phyloP scores from a whole-genome alignment of 2,888 invertebrate genomes.

The Asteroscopus sphinx region DNA sequence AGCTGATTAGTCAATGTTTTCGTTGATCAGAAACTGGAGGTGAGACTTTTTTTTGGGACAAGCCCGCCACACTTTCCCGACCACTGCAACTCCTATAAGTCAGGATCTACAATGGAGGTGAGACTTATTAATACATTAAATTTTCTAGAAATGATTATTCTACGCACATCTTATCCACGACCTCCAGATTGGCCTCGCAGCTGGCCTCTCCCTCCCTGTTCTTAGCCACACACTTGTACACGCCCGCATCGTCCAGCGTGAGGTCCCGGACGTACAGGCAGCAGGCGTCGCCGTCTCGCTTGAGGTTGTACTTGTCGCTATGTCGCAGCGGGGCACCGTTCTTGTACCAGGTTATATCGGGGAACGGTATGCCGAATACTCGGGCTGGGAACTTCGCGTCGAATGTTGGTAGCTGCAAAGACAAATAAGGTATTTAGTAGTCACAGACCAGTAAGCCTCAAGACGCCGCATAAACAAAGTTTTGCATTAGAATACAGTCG shows the following conservation, averaged over 20 bases:
- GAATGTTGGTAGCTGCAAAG: slow-evolving; percentile 91
- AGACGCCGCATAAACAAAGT: too few relatives aligned
- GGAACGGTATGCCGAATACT: slow-evolving; percentile 94
- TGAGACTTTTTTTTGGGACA: too few relatives aligned
- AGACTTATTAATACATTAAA: too few relatives aligned
- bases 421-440: too few relatives aligned
- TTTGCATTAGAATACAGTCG: too few relatives aligned
- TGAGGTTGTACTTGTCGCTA: slow-evolving; percentile 93
- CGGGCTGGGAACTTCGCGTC: slow-evolving; percentile 96
- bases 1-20: too few relatives aligned
- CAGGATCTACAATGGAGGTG: too few relatives aligned
- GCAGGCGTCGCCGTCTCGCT: slow-evolving; percentile 94
- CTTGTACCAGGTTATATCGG: slow-evolving; percentile 96
- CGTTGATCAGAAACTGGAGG: too few relatives aligned
- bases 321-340: slow-evolving; percentile 93
- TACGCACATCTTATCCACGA: slow-evolving; percentile 95
- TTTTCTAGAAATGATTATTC: neutral
- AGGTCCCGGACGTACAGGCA: slow-evolving; percentile 94
- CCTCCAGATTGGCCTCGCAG: slow-evolving; percentile 92
- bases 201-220: slow-evolving; percentile 95
- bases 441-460: too few relatives aligned
- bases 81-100: too few relatives aligned
- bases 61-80: too few relatives aligned
- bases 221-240: slow-evolving; percentile 93
- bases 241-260: slow-evolving; percentile 91